Base-by-base conservation (phyloP, 2,888 invertebrate genomes). In the Dasysyrphus albostriatus region DNA sequence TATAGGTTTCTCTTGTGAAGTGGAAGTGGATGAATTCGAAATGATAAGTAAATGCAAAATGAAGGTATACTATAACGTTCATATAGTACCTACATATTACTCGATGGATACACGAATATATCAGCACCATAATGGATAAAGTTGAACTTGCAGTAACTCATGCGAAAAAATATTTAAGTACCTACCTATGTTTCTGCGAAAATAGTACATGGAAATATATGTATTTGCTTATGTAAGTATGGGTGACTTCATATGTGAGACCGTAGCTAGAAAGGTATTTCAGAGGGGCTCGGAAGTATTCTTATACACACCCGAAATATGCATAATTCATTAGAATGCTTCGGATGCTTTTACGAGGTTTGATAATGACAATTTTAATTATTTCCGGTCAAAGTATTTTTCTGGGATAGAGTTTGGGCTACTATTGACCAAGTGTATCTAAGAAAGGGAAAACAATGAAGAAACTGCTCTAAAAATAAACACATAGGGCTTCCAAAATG, bases 91-190 rank as follows among this genome's bases (percentile, higher is more conserved):
- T 54, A 12, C 12, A 8, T 54, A 63, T 29, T 44, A 37, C 39
- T 69, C 69, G 34, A 67, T 51, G 67, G 67, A 67, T 67, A 67
- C 49, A 67, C 8, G 69, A 37, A 69, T 69, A 69, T 54, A 69
- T 51, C 69, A 69, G 51, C 69, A 37, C 14, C 37, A 51, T 69
- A 69, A 69, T 69, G 69, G 69, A 69, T 54, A 69, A 69, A 69
- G 69, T 69, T 69, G 39, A 69, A 69, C 69, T 54, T 39, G 69
- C 69, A 69, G 29, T 69, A 54, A 69, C 69, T 69, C 69, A 69
- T 54, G 69, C 54, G 54, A 54, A 54, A 69, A 69, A 69, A 69
- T 54, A 29, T 34, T 51, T 67, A 51, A 32, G 37, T 51, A 49
- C 16, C 5, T 67, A 37, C 14, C 51, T 67, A 51, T 54, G 51